A percentile compares a stretch with the other conserved stretches of the same genome.
Evolutionary conservation across 2,888 invertebrate species (phyloP).

Genomic region (Acrobasis suavella): DNA sequence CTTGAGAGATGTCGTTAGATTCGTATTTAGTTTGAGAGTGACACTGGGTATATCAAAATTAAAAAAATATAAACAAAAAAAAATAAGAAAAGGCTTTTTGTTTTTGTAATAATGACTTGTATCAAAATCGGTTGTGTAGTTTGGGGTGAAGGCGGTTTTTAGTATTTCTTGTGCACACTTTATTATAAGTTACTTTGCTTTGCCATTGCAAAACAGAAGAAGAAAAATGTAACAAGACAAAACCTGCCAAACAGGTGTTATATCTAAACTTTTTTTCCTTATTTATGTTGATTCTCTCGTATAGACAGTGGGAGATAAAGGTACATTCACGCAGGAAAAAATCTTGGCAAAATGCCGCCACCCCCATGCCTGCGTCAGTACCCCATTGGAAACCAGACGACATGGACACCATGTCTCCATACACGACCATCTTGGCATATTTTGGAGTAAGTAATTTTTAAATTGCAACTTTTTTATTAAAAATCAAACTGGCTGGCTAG

Average conservation of each 20-base stretch:
- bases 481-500: neutral
- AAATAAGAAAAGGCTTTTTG: too few relatives aligned
- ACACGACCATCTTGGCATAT: constrained; percentile 48
- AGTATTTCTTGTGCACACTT: too few relatives aligned
- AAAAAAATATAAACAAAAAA: too few relatives aligned
- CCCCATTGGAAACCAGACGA: constrained; percentile 46
- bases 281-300: neutral
- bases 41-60: too few relatives aligned
- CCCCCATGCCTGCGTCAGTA: constrained; percentile 47
- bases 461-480: neutral
- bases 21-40: too few relatives aligned
- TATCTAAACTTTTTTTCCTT: neutral
- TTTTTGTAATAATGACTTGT: too few relatives aligned
- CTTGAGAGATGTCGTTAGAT: too few relatives aligned
- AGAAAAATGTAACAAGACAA: too few relatives aligned
- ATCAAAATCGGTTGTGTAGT: too few relatives aligned
- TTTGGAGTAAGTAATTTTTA: constrained; percentile 62
- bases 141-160: too few relatives aligned
- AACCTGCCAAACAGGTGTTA: neutral
- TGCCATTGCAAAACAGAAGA: too few relatives aligned
- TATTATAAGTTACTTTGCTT: too few relatives aligned
- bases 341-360: constrained; percentile 61
- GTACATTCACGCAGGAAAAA: constrained; percentile 28
- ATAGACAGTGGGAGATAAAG: constrained; percentile 15
- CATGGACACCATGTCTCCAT: constrained; percentile 59